Conservation (phyloP, 2,888 invertebrate species). For the Acleris cristana region DNA sequence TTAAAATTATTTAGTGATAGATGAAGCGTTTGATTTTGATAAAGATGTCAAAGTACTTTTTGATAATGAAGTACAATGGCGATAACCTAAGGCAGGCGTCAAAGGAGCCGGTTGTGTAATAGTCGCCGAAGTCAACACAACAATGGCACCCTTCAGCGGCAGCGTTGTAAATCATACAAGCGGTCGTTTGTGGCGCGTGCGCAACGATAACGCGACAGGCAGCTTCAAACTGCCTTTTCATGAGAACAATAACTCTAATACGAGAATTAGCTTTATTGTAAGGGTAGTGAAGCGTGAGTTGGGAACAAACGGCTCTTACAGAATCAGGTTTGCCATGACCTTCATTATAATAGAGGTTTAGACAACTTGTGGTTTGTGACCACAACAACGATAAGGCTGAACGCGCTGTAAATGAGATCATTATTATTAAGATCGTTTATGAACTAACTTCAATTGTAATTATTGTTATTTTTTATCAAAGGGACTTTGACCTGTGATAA, state of each 20-base stretch:
- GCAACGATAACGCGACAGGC: conserved; percentile 50
- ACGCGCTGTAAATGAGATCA: conserved; percentile 5
- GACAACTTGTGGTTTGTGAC: conserved; percentile 45
- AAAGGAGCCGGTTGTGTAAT: conserved; percentile 72
- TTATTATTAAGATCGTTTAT: conserved; percentile 14
- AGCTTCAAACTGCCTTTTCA: conserved; percentile 39
- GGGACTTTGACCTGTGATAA: conserved; percentile 17
- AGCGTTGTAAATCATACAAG: conserved; percentile 75
- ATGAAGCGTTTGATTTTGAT: conserved; percentile 10
- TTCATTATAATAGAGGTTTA: conserved; percentile 15
- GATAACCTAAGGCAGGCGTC: conserved; percentile 70
- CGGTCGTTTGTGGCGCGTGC: conserved; percentile 76
- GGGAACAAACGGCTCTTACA: conserved; percentile 61
- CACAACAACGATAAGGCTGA: conserved; percentile 43
- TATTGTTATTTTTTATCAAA: conserved; percentile 10
- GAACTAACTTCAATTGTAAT: conserved; percentile 6
- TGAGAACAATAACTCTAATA: conserved; percentile 47
- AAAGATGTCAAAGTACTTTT: conserved; percentile 13
- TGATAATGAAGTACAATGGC: conserved; percentile 45
- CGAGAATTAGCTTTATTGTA: conserved; percentile 47
- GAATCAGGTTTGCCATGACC: conserved; percentile 54
- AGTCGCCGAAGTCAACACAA: conserved; percentile 63
- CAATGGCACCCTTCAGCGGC: conserved; percentile 71
- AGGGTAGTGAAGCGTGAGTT: conserved; percentile 50
- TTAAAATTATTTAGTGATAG: conserved; percentile 7